Evolutionary conservation across 1,140 invertebrate species (phyloP), one percentile per base, ranked within the genome.

Genomic region (Mizuhopecten yessoensis): DNA sequence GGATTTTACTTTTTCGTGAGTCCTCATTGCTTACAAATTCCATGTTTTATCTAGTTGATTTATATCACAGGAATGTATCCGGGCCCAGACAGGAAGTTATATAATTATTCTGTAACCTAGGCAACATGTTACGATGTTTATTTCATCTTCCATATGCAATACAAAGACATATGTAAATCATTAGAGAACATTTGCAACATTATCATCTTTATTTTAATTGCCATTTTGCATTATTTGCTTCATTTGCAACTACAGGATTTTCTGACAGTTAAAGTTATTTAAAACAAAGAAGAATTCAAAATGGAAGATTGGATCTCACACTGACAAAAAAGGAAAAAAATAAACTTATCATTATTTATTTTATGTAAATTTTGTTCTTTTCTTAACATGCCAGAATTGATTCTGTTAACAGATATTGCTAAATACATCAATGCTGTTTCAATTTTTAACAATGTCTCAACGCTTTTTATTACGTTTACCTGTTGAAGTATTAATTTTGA

Each of bases 131-230:
- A 3, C n/a, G n/a, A 75, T 29, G 23, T 75, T 29, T 17, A 9
- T 29, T 75, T 29, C 57, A 75, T 75, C 57, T 75, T 75, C 57
- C 57, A 75, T 75, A 29, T 75, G 57, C 57, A 75, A 75, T 75
- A 75, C 23, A 75, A n/a, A 17, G 20, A 20, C 45, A 49, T 75
- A 17, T 75, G n/a, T 75, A n/a, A 75, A 29, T 75, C n/a, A 29
- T 75, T 13, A 39, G 5, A 75, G 29, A 75, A 29, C n/a, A 5
- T 29, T 0, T 75, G 45, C 45, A 10, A 39, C 17, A 29, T 75
- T 75, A 5, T 75, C 57, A 75, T 75, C 17, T 29, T 75, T n/a
- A 75, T 75, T 75, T 75, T 7, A n/a, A 17, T 75, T 29, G 5
- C n/a, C n/a, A n/a, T n/a, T 75, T 75, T 75, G 57, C 57, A 75